These are phyloP conservation scores for Sebastes schlegelii DNA, from an alignment of 2,113 vertebrate genomes.

Conservation along the genomic window DNA sequence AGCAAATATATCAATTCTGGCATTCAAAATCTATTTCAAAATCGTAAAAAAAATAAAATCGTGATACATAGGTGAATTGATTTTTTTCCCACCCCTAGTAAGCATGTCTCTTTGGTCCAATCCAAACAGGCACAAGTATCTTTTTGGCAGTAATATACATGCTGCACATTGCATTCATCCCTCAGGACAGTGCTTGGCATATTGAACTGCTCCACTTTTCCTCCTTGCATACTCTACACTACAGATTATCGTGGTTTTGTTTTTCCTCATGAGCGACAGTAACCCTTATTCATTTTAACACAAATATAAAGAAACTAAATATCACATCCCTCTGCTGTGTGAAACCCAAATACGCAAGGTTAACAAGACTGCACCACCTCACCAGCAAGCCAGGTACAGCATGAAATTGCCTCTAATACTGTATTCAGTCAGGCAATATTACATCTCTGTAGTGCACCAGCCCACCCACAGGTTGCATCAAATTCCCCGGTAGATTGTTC, in stretches of 20 bases:
- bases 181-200: conserved; percentile 53
- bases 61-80: no score
- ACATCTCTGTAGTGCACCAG: not conserved
- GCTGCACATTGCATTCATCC: conserved; percentile 59
- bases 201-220: conserved; percentile 62
- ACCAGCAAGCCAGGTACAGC: not conserved
- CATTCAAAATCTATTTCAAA: no score
- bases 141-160: conserved; percentile 38
- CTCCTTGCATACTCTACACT: conserved; percentile 12
- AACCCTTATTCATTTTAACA: conserved; percentile 18
- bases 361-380: conserved; percentile 2
- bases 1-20: no score
- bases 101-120: conserved; percentile 34
- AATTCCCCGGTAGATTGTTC: conserved; percentile 7
- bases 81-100: no score
- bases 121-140: conserved; percentile 44
- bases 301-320: conserved; percentile 18
- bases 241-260: conserved; percentile 19
- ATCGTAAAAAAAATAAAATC: no score
- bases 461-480: conserved; percentile 21
- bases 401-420: conserved; percentile 1
- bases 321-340: not conserved
- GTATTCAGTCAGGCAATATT: conserved; percentile 13
- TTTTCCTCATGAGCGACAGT: conserved; percentile 34
- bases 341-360: conserved; percentile 14